phyloP scores from a whole-genome alignment of 2,113 vertebrate genomes.

The Ptychochromis oligacanthus region DNA sequence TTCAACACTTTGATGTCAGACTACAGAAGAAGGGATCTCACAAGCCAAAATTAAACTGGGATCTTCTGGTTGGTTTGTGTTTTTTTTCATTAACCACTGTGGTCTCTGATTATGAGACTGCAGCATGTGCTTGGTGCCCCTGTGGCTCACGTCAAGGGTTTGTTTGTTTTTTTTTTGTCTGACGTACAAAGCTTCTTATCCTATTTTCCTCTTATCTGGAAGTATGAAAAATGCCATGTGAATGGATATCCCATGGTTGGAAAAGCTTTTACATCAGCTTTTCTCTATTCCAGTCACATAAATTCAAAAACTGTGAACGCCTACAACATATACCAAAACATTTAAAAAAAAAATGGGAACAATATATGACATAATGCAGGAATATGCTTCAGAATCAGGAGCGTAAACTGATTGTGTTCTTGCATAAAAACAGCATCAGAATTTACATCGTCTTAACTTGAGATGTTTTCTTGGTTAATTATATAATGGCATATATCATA shows the following conservation, averaged over 20 bases:
- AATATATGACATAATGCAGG: background rate
- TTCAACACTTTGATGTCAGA: slow-evolving; percentile 2
- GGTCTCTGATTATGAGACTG: slow-evolving; percentile 24
- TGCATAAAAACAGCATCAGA: too few species aligned
- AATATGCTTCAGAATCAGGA: background rate
- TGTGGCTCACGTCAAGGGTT: slow-evolving; percentile 1
- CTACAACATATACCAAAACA: background rate
- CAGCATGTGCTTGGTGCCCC: background rate
- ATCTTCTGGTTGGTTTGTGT: slow-evolving; percentile 31
- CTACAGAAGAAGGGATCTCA: background rate
- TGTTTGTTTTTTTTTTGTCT: background rate
- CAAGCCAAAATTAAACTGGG: slow-evolving; percentile 24
- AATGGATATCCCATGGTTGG: background rate
- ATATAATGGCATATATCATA: too few species aligned
- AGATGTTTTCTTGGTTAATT: background rate
- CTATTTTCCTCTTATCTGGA: background rate
- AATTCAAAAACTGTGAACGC: background rate
- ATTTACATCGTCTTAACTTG: background rate
- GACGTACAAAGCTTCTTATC: background rate
- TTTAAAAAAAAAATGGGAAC: background rate
- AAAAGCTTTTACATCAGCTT: slow-evolving; percentile 19
- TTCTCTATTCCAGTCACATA: background rate
- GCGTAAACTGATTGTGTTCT: too few species aligned
- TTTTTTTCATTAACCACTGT: slow-evolving; percentile 25
- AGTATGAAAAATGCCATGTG: background rate